phyloP scores from a whole-genome alignment of 2,797 vertebrate species.

The Trachops cirrhosus region DNA sequence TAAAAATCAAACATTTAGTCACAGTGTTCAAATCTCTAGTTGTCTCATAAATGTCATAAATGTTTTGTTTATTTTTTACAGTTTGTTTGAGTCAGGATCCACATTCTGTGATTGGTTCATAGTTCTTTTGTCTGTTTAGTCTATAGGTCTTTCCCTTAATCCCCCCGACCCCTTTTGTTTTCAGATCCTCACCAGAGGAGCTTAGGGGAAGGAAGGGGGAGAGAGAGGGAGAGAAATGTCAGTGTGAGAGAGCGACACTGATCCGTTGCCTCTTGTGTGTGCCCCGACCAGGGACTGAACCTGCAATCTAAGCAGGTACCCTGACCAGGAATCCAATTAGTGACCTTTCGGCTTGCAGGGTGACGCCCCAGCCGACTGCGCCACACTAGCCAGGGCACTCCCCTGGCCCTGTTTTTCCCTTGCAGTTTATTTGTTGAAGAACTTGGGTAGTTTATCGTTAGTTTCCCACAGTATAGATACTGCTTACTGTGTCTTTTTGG shows the following conservation, averaged over 20 bases:
- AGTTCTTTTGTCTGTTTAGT: neutral
- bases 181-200: neutral
- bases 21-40: neutral
- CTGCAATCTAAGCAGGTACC: no score
- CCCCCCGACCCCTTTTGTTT: neutral
- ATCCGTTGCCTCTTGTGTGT: neutral
- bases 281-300: neutral
- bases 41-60: neutral
- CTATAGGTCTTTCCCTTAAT: neutral
- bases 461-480: neutral
- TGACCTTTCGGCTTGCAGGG: neutral
- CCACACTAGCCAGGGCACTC: neutral
- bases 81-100: neutral
- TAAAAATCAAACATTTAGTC: neutral
- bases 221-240: no score
- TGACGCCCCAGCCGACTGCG: neutral
- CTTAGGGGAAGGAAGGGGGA: neutral
- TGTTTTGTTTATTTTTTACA: constrained; percentile 25
- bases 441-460: neutral
- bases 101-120: neutral
- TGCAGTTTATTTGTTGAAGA: neutral
- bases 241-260: neutral
- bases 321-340: no score
- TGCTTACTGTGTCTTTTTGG: neutral
- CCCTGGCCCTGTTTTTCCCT: neutral